Conservation (phyloP, 2,888 invertebrate genomes). For the Philhelius pedissequus region DNA sequence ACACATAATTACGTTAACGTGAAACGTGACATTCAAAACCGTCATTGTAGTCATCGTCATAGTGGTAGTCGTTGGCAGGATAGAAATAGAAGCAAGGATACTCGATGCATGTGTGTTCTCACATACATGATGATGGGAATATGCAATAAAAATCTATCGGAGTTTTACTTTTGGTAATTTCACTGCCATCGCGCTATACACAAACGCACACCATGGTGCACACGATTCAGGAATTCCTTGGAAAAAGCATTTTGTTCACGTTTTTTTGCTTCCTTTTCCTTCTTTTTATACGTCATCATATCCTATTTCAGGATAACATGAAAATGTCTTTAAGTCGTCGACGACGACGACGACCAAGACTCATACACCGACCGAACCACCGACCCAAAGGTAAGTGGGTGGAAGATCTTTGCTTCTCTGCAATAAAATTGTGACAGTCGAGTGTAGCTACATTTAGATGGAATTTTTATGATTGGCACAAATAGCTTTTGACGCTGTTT, state of each 20-base stretch:
- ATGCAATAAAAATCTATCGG: slow-evolving; percentile 55
- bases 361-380: too few species aligned
- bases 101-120: slow-evolving; percentile 30
- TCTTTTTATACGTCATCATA: background rate
- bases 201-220: background rate
- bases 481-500: slow-evolving; percentile 55
- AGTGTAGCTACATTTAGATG: slow-evolving; percentile 39
- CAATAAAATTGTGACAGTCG: slow-evolving; percentile 43
- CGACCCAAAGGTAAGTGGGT: slow-evolving; percentile 1
- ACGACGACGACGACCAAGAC: background rate
- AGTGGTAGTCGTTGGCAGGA: background rate
- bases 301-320: slow-evolving; percentile 30
- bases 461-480: slow-evolving; percentile 60
- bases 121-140: too few species aligned
- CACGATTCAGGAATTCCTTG: slow-evolving; percentile 5
- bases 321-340: slow-evolving; percentile 26
- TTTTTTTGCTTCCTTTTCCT: background rate
- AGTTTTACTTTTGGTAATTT: slow-evolving; percentile 62
- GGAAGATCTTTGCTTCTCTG: background rate
- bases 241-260: background rate
- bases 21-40: slow-evolving; percentile 63
- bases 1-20: slow-evolving; percentile 63
- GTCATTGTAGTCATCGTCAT: background rate
- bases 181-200: background rate
- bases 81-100: background rate